Percentiles rank a stretch among this genome's conserved stretches.
Evolutionary conservation across 2,888 invertebrate genomes (phyloP).

Genomic region (Yponomeuta evonymella): DNA sequence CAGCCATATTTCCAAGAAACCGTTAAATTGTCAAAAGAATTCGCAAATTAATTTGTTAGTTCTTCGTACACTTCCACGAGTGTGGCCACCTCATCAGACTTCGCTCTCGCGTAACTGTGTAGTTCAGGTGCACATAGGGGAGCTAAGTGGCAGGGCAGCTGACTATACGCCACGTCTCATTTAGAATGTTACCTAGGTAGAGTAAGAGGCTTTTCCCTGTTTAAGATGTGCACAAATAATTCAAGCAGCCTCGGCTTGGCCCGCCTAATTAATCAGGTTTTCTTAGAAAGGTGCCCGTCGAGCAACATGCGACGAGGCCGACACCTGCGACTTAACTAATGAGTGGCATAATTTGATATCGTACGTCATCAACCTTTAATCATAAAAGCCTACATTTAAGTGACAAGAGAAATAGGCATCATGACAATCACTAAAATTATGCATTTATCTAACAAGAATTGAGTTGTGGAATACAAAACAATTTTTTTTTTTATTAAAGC

Average conservation of each 20-base stretch:
- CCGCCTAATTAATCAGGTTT: constrained; percentile 56
- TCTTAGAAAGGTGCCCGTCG: constrained; percentile 32
- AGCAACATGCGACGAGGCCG: constrained; percentile 25
- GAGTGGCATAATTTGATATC: not conserved
- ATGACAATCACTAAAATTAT: too few relatives aligned
- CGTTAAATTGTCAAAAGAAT: too few relatives aligned
- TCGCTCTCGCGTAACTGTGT: too few relatives aligned
- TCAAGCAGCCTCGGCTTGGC: constrained; percentile 48
- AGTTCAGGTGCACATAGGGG: not conserved
- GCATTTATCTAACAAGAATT: too few relatives aligned
- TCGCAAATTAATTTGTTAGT: too few relatives aligned
- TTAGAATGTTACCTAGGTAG: constrained; percentile 6
- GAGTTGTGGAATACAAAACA: too few relatives aligned
- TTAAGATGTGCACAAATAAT: constrained; percentile 47
- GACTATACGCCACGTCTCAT: not conserved
- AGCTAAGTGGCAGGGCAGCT: not conserved
- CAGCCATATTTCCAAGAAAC: too few relatives aligned
- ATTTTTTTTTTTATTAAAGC: too few relatives aligned
- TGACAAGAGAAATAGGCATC: too few relatives aligned
- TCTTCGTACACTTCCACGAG: too few relatives aligned
- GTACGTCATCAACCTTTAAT: not conserved
- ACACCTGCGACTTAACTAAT: constrained; percentile 45
- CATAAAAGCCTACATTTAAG: not conserved
- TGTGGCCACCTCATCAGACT: too few relatives aligned
- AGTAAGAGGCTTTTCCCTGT: constrained; percentile 46